A percentile compares a stretch with the other conserved stretches of the same genome.
Conservation (phyloP, 1,140 invertebrate species). For the Aphelinus certus region DNA sequence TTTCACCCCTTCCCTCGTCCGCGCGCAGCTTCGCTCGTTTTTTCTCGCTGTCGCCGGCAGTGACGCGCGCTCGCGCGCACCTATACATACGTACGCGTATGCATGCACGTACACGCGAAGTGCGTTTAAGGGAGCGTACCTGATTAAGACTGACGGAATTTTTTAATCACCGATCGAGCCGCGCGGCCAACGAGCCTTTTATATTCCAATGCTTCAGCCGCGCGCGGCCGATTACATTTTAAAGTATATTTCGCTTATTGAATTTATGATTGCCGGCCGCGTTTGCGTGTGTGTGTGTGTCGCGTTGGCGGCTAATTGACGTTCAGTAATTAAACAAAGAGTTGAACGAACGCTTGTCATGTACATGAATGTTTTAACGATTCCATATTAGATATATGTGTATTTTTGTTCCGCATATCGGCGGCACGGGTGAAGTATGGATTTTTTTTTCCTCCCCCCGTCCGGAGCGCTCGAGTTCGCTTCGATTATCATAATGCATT, state of each 20-base stretch:
- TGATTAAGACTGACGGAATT: conserved; percentile 39
- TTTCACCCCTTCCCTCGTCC: too few species aligned
- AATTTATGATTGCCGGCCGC: conserved; percentile 24
- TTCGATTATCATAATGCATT: too few species aligned
- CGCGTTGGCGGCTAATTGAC: conserved; percentile 33
- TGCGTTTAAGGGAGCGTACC: conserved; percentile 15
- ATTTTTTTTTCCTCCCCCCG: not conserved
- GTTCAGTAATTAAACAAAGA: conserved; percentile 38
- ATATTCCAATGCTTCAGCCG: conserved; percentile 29
- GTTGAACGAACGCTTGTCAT: conserved; percentile 21
- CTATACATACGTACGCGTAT: not conserved
- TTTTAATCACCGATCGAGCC: conserved; percentile 26
- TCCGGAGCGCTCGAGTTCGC: not conserved
- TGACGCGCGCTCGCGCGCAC: conserved; percentile 2
- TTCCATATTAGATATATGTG: conserved; percentile 18
- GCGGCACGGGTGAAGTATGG: not conserved
- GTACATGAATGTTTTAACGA: conserved; percentile 30
- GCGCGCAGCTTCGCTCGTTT: not conserved
- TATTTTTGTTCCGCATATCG: not conserved
- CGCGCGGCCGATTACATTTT: conserved; percentile 22
- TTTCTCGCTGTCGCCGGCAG: conserved; percentile 17
- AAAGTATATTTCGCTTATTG: conserved; percentile 33
- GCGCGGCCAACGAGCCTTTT: not conserved
- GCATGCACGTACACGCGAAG: not conserved
- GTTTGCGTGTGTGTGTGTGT: conserved; percentile 7